phyloP scores from a whole-genome alignment of 2,113 vertebrate genomes.

The Murina feae region DNA sequence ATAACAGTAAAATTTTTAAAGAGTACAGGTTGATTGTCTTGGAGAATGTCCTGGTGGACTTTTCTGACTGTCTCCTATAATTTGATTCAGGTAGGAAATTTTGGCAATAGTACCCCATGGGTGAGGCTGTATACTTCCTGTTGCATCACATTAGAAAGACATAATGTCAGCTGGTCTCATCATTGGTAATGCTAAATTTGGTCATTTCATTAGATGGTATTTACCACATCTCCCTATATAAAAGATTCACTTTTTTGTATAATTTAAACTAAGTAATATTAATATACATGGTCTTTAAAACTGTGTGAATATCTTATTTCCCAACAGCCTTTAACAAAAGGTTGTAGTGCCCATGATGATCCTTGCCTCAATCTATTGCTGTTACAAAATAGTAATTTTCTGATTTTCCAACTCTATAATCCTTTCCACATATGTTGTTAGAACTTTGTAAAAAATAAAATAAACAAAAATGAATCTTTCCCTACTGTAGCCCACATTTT shows the following conservation, averaged over 20 bases:
- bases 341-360: not conserved
- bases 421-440: not conserved
- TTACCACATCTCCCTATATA: not conserved
- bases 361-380: not conserved
- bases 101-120: not conserved
- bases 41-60: not conserved
- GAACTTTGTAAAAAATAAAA: not conserved
- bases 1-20: not conserved
- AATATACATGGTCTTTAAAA: not conserved
- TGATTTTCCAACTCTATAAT: not conserved
- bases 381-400: not conserved
- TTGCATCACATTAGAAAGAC: not conserved
- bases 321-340: not conserved
- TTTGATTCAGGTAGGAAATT: not conserved
- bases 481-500: not conserved
- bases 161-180: not conserved
- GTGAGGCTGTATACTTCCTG: not conserved
- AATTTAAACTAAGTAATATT: not conserved
- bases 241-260: slow-evolving; percentile 7
- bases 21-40: not conserved
- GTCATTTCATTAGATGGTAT: not conserved
- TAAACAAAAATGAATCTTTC: not conserved
- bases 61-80: not conserved
- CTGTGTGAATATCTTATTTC: not conserved
- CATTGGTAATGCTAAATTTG: not conserved